A percentile compares a stretch with the other conserved stretches of the same genome.
Conservation (phyloP, 1,140 invertebrate genomes). For the Potamilus streckersoni region DNA sequence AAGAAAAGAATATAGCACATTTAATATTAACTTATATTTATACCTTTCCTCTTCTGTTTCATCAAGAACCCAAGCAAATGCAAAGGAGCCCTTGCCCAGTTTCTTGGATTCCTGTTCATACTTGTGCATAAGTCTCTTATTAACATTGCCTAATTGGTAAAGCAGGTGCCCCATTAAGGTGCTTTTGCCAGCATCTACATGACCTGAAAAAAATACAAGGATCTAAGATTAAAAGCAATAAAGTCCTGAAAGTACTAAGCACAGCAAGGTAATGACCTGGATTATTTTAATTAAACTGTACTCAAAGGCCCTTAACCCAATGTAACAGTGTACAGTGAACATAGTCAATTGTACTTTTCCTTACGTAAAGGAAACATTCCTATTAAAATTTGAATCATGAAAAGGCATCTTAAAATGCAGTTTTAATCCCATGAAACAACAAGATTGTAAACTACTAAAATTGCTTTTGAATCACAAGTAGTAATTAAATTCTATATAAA, state of each 20-base stretch:
- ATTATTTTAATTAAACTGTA: background rate
- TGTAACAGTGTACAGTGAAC: background rate
- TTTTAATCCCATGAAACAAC: too few species aligned
- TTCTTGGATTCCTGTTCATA: conserved; percentile 99
- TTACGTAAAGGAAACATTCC: too few species aligned
- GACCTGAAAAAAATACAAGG: conserved; percentile 73
- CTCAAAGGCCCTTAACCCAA: background rate
- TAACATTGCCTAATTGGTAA: conserved; percentile 88
- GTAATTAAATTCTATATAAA: too few species aligned
- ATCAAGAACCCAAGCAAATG: conserved; percentile 99
- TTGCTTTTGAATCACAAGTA: too few species aligned
- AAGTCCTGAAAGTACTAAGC: too few species aligned
- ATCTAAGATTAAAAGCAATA: too few species aligned
- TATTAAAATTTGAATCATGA: too few species aligned
- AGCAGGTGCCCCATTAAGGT: conserved; percentile 97
- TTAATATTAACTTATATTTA: background rate
- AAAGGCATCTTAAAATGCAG: too few species aligned
- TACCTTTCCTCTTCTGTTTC: conserved; percentile 97
- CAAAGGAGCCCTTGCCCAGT: conserved; percentile 97
- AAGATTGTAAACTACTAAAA: too few species aligned
- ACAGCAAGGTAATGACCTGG: too few species aligned
- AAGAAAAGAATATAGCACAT: background rate
- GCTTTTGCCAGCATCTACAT: conserved; percentile 99
- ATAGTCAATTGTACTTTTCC: too few species aligned
- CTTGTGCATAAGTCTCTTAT: conserved; percentile 93